Conservation (phyloP, 2,888 invertebrate species). For the Automeris io region DNA sequence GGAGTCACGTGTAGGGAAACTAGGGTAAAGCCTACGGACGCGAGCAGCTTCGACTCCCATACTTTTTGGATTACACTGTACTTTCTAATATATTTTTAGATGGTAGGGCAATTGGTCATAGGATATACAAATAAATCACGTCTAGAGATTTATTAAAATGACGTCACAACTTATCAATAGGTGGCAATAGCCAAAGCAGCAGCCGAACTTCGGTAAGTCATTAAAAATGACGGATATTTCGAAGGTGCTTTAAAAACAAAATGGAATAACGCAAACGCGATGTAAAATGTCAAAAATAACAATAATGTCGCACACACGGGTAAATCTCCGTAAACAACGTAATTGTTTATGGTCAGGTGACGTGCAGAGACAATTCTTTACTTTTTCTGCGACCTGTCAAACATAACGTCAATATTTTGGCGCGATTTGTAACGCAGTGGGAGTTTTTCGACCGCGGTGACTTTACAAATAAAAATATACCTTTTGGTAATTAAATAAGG, state of each 20-base stretch:
- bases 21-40: no score
- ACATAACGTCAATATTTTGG: conserved; percentile 60
- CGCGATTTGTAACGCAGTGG: conserved; percentile 69
- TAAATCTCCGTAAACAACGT: conserved; percentile 23
- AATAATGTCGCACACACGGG: not conserved
- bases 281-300: not conserved
- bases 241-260: not conserved
- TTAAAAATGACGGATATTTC: not conserved
- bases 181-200: no score
- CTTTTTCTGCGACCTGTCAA: conserved; percentile 46
- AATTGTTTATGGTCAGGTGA: conserved; percentile 38
- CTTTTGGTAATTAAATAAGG: not conserved
- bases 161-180: no score
- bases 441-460: conserved; percentile 23
- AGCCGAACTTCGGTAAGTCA: no score
- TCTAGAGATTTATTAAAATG: no score
- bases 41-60: no score
- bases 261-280: not conserved
- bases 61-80: no score
- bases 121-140: no score
- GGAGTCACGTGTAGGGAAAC: no score
- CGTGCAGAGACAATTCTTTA: conserved; percentile 37
- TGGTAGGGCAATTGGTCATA: no score
- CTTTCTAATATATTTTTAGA: no score
- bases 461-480: conserved; percentile 2